A percentile compares a stretch with the other conserved stretches of the same genome.
Evolutionary conservation across 2,113 vertebrate species (phyloP).

Genomic region (Crypturellus undulatus): DNA sequence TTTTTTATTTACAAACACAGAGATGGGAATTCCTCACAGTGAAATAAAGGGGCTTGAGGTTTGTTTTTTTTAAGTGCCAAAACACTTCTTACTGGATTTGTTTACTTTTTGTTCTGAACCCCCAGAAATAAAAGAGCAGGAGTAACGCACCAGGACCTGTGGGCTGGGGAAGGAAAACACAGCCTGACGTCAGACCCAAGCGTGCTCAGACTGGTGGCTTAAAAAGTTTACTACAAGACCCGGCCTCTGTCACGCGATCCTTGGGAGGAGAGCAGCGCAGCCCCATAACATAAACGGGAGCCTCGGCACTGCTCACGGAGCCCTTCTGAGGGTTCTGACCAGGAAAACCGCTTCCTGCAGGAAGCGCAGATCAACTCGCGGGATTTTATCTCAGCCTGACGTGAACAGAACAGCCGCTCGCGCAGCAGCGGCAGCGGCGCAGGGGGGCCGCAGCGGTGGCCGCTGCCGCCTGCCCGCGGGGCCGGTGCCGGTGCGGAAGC

Average conservation of each 20-base stretch:
- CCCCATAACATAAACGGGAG: accelerated
- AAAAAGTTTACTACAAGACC: slow-evolving; percentile 1
- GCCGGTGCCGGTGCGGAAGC: slow-evolving; percentile 85
- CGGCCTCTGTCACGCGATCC: not conserved
- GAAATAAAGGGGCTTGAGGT: not conserved
- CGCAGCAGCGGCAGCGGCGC: too few species aligned
- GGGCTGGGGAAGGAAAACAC: not conserved
- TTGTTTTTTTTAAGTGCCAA: not conserved
- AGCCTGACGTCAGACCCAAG: not conserved
- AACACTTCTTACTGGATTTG: not conserved
- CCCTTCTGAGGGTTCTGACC: accelerated
- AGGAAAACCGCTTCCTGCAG: accelerated
- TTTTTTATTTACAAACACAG: not conserved
- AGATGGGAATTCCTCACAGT: not conserved
- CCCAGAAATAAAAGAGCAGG: not conserved
- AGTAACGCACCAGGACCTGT: accelerated
- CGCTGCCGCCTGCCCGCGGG: not conserved
- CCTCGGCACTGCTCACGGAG: accelerated
- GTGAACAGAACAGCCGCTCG: not conserved
- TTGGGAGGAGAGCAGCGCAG: accelerated
- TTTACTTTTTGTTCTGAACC: not conserved
- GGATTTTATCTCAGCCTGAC: not conserved
- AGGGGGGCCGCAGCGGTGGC: too few species aligned
- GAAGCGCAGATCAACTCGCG: accelerated
- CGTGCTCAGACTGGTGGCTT: not conserved